These are phyloP conservation scores for Phorcus lineatus DNA, from an alignment of 2,888 invertebrate genomes.

Conservation along the genomic window DNA sequence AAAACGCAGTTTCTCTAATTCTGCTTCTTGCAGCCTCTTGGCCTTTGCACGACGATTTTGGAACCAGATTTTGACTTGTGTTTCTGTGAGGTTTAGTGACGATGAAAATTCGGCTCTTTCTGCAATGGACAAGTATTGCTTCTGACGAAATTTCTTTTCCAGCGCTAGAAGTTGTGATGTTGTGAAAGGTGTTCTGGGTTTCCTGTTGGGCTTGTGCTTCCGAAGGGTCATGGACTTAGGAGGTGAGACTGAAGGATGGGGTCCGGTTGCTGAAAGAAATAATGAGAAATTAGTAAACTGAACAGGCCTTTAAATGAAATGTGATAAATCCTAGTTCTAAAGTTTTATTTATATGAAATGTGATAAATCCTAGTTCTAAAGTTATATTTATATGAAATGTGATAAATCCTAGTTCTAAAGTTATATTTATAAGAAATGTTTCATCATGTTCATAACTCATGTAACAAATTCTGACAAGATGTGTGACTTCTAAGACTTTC, in stretches of 20 bases:
- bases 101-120: conserved; percentile 94
- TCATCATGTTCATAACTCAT: too few species aligned
- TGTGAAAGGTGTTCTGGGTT: conserved; percentile 94
- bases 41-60: conserved; percentile 86
- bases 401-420: too few species aligned
- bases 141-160: conserved; percentile 93
- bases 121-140: conserved; percentile 94
- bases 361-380: too few species aligned
- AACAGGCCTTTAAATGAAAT: too few species aligned
- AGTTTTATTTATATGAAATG: too few species aligned
- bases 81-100: conserved; percentile 90
- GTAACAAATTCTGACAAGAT: too few species aligned
- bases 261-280: conserved; percentile 16
- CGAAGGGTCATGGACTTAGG: conserved; percentile 79
- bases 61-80: conserved; percentile 80
- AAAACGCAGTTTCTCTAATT: conserved; percentile 90
- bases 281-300: background rate
- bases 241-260: conserved; percentile 44
- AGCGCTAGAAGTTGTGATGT: conserved; percentile 91
- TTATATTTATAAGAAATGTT: too few species aligned
- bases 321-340: too few species aligned
- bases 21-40: conserved; percentile 96
- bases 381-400: too few species aligned
- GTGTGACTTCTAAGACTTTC: too few species aligned
- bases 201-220: conserved; percentile 95